Percentiles rank a stretch among this genome's conserved stretches.
These are phyloP conservation scores for Glomeris maerens DNA, from an alignment of 1,140 invertebrate genomes.

Conservation along the genomic window DNA sequence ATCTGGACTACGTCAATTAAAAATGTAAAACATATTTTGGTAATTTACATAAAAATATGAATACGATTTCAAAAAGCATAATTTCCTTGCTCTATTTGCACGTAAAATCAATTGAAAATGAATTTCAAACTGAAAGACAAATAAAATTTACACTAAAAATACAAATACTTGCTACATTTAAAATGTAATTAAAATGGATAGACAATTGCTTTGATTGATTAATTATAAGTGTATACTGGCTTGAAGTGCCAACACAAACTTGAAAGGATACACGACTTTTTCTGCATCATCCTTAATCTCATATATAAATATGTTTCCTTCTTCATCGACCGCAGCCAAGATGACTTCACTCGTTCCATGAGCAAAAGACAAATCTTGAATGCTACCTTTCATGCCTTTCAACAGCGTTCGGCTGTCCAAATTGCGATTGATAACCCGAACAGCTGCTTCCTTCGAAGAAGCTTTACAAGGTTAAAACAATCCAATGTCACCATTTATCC, in stretches of 20 bases:
- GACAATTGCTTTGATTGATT: constrained; percentile 1
- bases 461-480: not conserved
- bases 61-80: no score
- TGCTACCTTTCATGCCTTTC: constrained; percentile 68
- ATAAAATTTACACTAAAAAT: no score
- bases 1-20: no score
- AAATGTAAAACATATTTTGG: no score
- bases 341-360: constrained; percentile 57
- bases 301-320: constrained; percentile 64
- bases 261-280: constrained; percentile 32
- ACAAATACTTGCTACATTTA: not conserved
- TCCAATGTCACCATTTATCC: constrained; percentile 2
- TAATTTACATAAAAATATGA: no score
- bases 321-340: constrained; percentile 70
- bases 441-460: constrained; percentile 52
- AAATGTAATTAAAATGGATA: no score
- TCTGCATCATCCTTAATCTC: constrained; percentile 44
- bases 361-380: constrained; percentile 80
- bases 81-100: no score
- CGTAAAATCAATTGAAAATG: no score
- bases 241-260: no score
- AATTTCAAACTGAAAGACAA: no score
- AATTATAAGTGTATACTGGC: not conserved
- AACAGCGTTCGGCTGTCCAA: constrained; percentile 59
- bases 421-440: constrained; percentile 61